These are phyloP conservation scores for Orthosia cruda DNA, from an alignment of 2,888 invertebrate species.

Conservation along the genomic window DNA sequence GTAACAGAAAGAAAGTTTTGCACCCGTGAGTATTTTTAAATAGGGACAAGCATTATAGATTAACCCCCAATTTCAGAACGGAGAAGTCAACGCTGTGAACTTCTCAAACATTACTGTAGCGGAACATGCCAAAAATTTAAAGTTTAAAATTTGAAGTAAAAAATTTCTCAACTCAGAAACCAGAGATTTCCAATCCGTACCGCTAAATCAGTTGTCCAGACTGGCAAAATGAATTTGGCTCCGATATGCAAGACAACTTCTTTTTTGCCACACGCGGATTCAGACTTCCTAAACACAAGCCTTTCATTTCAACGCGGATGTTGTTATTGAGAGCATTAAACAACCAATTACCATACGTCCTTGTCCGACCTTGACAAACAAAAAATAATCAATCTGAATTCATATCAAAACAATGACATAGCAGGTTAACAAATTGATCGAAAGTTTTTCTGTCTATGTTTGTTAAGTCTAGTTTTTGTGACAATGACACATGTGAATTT, in stretches of 20 bases:
- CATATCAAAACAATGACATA: constrained; percentile 56
- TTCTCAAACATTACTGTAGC: no score
- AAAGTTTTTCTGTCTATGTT: constrained; percentile 20
- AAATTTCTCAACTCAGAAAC: no score
- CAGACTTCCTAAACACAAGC: constrained; percentile 3
- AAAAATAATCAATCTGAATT: constrained; percentile 40
- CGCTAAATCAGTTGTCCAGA: neutral
- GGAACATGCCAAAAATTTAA: no score
- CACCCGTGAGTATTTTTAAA: neutral
- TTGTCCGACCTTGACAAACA: constrained; percentile 49
- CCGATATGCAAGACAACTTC: neutral
- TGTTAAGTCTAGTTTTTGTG: constrained; percentile 23
- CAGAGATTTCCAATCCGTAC: no score
- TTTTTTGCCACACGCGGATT: constrained; percentile 30
- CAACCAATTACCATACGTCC: constrained; percentile 57
- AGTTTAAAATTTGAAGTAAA: no score
- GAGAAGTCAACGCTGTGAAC: no score
- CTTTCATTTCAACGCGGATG: constrained; percentile 41
- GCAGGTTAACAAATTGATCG: constrained; percentile 29
- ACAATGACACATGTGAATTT: constrained; percentile 29
- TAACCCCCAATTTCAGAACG: no score
- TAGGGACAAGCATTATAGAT: no score
- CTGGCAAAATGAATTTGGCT: neutral
- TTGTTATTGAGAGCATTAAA: constrained; percentile 26
- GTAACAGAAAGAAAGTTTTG: neutral